phyloP scores from a whole-genome alignment of 2,797 vertebrate genomes.

The Todus mexicanus region DNA sequence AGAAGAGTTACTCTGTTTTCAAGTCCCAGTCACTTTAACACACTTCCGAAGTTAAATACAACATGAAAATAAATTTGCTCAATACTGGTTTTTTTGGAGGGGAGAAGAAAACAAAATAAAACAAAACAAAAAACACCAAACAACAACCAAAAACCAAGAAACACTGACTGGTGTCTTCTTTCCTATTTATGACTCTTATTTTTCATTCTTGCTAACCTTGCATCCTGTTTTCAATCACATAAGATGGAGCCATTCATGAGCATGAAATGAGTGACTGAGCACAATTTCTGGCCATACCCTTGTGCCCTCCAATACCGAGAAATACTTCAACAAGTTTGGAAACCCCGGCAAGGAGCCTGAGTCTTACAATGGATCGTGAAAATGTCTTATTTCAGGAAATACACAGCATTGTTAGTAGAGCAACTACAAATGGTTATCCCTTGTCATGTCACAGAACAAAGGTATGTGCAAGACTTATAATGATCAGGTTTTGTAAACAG shows the following conservation, averaged over 20 bases:
- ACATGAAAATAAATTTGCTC: not conserved
- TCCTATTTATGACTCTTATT: not conserved
- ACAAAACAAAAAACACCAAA: too few species aligned
- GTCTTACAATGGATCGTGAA: not conserved
- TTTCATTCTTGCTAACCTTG: not conserved
- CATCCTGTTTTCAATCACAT: not conserved
- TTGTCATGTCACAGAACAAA: not conserved
- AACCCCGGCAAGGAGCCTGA: not conserved
- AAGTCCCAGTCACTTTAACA: not conserved
- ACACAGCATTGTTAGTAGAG: not conserved
- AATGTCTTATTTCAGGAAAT: not conserved
- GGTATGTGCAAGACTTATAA: not conserved
- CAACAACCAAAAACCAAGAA: too few species aligned
- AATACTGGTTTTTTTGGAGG: not conserved
- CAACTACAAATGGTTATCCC: not conserved
- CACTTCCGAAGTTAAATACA: not conserved
- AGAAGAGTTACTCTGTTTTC: not conserved
- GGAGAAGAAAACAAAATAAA: not conserved
- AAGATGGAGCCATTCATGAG: not conserved
- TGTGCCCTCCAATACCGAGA: not conserved
- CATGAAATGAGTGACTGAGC: not conserved
- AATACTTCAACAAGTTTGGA: not conserved
- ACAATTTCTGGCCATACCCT: not conserved
- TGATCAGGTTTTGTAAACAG: not conserved
- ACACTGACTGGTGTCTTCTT: not conserved